Percentiles rank a stretch among this genome's conserved stretches.
Conservation (phyloP, 2,797 vertebrate species). For the Pangasius larnaudii region DNA sequence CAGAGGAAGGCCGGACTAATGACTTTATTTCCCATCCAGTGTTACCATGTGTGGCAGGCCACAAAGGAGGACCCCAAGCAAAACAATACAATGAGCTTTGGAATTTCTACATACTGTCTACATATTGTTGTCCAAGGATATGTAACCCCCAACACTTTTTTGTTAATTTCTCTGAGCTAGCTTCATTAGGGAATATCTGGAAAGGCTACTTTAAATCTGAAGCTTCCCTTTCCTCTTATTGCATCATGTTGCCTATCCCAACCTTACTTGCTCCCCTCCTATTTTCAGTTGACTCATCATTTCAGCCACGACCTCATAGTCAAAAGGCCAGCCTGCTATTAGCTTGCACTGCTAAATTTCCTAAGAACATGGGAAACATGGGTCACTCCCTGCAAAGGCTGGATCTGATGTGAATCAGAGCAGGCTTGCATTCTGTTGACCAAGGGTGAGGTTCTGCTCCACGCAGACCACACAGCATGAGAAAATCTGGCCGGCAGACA, state of each 20-base stretch:
- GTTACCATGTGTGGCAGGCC: constrained; percentile 54
- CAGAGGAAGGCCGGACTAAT: constrained; percentile 66
- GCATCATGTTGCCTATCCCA: constrained; percentile 63
- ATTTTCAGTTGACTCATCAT: constrained; percentile 67
- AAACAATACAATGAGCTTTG: constrained; percentile 14
- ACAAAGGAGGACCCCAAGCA: background rate
- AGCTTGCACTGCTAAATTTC: constrained; percentile 55
- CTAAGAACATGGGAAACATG: constrained; percentile 49
- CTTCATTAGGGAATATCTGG: constrained; percentile 45
- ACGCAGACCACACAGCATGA: constrained; percentile 78
- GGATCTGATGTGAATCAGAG: constrained; percentile 66
- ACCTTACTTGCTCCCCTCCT: constrained; percentile 26
- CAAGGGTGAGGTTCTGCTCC: constrained; percentile 79
- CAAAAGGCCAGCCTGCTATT: constrained; percentile 57
- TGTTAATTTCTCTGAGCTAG: constrained; percentile 50
- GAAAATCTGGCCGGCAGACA: constrained; percentile 73
- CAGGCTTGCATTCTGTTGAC: constrained; percentile 74
- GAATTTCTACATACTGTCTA: constrained; percentile 53
- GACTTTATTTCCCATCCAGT: constrained; percentile 59
- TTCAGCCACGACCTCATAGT: constrained; percentile 28
- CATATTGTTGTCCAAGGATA: background rate
- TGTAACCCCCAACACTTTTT: constrained; percentile 12
- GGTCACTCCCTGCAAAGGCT: constrained; percentile 74
- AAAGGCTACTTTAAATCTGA: constrained; percentile 7
- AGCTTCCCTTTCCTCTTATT: constrained; percentile 60